Evolutionary conservation across 1,140 invertebrate genomes (phyloP).

Genomic region (Metopolophium dirhodum): DNA sequence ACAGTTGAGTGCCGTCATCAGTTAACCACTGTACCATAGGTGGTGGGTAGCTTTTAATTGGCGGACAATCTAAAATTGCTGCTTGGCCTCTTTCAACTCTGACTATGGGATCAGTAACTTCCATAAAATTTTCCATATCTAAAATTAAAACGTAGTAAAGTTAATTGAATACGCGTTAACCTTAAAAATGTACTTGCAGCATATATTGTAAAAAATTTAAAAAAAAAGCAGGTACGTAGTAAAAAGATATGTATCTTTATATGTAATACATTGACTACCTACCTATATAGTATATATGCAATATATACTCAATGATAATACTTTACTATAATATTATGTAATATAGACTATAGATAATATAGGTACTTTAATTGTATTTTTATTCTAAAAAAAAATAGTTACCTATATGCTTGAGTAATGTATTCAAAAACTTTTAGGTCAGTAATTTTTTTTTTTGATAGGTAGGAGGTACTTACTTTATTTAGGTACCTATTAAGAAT

Average conservation of each 20-base stretch:
- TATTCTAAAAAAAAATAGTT: not conserved
- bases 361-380: not conserved
- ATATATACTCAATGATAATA: too few relatives aligned
- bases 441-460: not conserved
- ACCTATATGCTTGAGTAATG: not conserved
- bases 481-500: too few relatives aligned
- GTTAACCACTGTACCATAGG: constrained; percentile 86
- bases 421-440: not conserved
- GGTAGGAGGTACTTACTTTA: too few relatives aligned
- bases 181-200: not conserved
- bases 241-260: not conserved
- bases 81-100: constrained; percentile 78
- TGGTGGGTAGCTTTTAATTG: constrained; percentile 80
- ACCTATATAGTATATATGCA: too few relatives aligned
- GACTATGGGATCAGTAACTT: constrained; percentile 72
- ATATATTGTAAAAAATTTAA: not conserved
- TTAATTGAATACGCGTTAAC: not conserved
- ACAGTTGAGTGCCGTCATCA: constrained; percentile 67
- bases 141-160: constrained; percentile 60
- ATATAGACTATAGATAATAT: not conserved
- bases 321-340: not conserved
- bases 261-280: too few relatives aligned
- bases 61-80: constrained; percentile 80
- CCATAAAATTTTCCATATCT: constrained; percentile 86
- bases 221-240: not conserved